A percentile compares a stretch with the other conserved stretches of the same genome.
phyloP scores from a whole-genome alignment of 1,140 invertebrate genomes.

The Solenopsis fugax region DNA sequence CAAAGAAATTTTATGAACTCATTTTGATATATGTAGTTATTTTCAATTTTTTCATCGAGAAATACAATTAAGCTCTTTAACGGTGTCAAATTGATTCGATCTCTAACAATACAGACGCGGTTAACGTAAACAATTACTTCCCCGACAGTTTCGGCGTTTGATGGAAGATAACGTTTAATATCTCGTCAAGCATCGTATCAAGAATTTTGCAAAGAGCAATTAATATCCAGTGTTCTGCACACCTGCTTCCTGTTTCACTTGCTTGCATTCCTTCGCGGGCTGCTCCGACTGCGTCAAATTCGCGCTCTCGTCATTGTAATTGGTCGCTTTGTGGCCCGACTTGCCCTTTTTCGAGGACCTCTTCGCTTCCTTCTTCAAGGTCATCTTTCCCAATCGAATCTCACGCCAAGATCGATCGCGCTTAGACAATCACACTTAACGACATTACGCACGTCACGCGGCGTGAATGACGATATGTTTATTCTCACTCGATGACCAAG shows the following conservation, averaged over 20 bases:
- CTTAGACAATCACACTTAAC: background rate
- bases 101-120: background rate
- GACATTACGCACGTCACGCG: background rate
- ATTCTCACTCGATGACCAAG: background rate
- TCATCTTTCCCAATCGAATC: slow-evolving; percentile 67
- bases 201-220: slow-evolving; percentile 30
- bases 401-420: background rate
- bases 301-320: slow-evolving; percentile 12
- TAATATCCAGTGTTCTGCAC: slow-evolving; percentile 41
- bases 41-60: background rate
- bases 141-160: background rate
- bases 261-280: slow-evolving; percentile 54
- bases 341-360: slow-evolving; percentile 71
- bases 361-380: slow-evolving; percentile 76
- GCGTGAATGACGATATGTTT: background rate
- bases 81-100: background rate
- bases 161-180: background rate
- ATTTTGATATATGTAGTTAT: background rate
- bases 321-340: slow-evolving; percentile 58
- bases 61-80: background rate
- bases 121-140: slow-evolving; percentile 6
- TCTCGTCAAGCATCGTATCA: background rate
- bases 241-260: slow-evolving; percentile 52
- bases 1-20: background rate
- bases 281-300: slow-evolving; percentile 40